Evolutionary conservation across 2,888 invertebrate genomes (phyloP), one percentile per base, ranked within the genome.

Genomic region (Endomychus coccineus): DNA sequence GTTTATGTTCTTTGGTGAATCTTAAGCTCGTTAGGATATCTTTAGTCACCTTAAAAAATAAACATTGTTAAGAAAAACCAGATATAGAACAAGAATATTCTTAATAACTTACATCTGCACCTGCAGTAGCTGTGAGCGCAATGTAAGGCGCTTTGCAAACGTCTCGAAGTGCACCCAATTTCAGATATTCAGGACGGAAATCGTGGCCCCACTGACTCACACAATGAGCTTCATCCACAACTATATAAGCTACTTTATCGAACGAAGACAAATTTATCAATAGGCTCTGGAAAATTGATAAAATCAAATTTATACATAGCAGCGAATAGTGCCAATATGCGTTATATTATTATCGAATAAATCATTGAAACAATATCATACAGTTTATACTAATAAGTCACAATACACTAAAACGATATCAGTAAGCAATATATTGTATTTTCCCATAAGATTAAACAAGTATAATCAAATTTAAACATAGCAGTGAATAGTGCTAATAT

Each of bases 161-260:
- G 16, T 62, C 55, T 35, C 83, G 70, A 25, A 89, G 66, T 6
- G 66, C 59, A 1, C 94, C 91, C 14, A 99, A 69, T 64, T 90
- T 89, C 13, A 96, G 71, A 63, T 96, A 98, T 64, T 92, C 91
- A 0, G 92, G 92, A 4, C 94, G 74, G 63, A 98, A 98, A 66
- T 97, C 96, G 67, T 97, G 97, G 0, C 98, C 98, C 98, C 97
- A 99, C 55, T 97, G 87, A 54, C 92, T 94, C 0, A 98, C 91
- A 69, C 95, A 95, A 67, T 95, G 95, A 2, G 94, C 95, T 70
- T 99, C 98, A 67, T 99, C 98, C 7, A 98, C 85, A 13, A 95
- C 83, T 52, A 98, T 79, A 63, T 89, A 92, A 0, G 86, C 83
- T 3, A 98, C 67, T 58, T 88, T 81, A 36, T 83, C 77, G 54